phyloP scores from a whole-genome alignment of 2,797 vertebrate species.

The Alca torda region DNA sequence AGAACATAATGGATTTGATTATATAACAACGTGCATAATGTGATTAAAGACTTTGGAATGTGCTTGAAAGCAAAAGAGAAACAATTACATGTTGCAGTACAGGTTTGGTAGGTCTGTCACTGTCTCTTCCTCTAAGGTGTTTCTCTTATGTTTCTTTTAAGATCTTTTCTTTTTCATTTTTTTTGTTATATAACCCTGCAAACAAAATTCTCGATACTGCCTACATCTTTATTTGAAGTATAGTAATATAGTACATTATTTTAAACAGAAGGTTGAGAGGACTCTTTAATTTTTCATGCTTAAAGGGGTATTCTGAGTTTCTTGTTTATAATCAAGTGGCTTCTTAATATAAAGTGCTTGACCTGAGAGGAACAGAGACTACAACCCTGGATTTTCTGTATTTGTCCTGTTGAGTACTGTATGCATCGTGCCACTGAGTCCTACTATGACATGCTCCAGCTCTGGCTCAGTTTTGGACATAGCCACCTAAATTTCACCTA shows the following conservation, averaged over 20 bases:
- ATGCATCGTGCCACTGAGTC: background rate
- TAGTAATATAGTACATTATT: background rate
- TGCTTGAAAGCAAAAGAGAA: slow-evolving; percentile 3
- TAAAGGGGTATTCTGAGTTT: background rate
- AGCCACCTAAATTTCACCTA: background rate
- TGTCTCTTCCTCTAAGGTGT: background rate
- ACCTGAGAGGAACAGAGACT: background rate
- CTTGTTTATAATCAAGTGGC: background rate
- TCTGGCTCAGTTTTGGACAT: background rate
- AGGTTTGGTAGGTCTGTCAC: background rate
- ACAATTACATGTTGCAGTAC: background rate
- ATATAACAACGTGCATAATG: background rate
- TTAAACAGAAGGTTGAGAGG: background rate
- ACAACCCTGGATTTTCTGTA: background rate
- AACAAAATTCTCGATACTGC: background rate
- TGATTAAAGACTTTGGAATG: background rate
- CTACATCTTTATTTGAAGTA: background rate
- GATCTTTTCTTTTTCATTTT: background rate
- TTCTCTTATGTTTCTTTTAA: background rate
- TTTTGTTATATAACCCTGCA: background rate
- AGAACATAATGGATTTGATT: background rate
- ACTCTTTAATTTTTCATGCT: background rate
- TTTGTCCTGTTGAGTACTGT: background rate
- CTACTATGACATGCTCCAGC: background rate
- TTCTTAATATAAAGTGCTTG: background rate